phyloP scores from a whole-genome alignment of 2,888 invertebrate species.

The Macropis europaea region DNA sequence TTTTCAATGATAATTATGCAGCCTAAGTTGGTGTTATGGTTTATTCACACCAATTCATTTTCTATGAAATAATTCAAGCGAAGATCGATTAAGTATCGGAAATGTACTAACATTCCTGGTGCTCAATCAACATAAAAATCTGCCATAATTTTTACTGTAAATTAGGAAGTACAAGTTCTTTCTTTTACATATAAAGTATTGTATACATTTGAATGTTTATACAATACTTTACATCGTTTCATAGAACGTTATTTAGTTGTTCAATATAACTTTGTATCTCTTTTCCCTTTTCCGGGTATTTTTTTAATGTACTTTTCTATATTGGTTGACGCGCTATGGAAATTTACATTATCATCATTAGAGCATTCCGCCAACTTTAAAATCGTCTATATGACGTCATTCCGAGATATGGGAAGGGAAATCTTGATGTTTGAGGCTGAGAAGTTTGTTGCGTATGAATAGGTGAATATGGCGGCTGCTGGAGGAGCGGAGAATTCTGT shows the following conservation, averaged over 20 bases:
- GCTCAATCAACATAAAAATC: constrained; percentile 47
- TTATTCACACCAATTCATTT: constrained; percentile 29
- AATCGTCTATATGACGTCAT: constrained; percentile 76
- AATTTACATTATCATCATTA: constrained; percentile 40
- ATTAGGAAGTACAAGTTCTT: constrained; percentile 21
- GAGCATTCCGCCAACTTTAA: constrained; percentile 55
- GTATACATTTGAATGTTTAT: constrained; percentile 32
- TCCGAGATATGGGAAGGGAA: constrained; percentile 75
- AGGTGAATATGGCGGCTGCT: constrained; percentile 61
- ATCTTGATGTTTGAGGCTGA: constrained; percentile 70
- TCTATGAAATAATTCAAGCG: constrained; percentile 39
- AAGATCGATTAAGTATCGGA: constrained; percentile 58
- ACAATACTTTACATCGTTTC: constrained; percentile 43
- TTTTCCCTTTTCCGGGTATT: constrained; percentile 4
- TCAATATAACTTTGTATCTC: constrained; percentile 13
- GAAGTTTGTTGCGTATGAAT: constrained; percentile 61
- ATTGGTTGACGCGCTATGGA: constrained; percentile 42
- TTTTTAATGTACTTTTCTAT: constrained; percentile 49
- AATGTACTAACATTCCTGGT: constrained; percentile 54
- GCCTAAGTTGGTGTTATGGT: constrained; percentile 19
- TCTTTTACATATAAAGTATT: constrained; percentile 31
- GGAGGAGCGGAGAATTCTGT: constrained; percentile 67
- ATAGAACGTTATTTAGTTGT: constrained; percentile 44
- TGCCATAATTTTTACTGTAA: constrained; percentile 28
- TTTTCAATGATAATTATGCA: constrained; percentile 27